phyloP scores from a whole-genome alignment of 2,113 vertebrate species.

The Channa argus region DNA sequence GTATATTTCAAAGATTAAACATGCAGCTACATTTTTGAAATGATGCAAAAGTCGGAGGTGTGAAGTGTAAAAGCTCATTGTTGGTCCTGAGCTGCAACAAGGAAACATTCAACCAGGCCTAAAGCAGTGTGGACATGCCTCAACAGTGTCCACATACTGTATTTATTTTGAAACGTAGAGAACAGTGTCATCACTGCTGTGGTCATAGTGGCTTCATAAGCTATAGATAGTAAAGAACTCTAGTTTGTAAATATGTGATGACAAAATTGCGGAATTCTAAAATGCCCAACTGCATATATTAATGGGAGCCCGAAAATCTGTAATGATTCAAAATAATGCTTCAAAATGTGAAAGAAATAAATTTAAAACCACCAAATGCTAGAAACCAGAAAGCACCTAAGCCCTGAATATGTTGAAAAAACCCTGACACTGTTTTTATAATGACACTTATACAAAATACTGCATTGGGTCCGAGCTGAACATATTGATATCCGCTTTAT shows the following conservation, averaged over 20 bases:
- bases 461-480: no score
- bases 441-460: no score
- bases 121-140: neutral
- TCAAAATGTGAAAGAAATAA: no score
- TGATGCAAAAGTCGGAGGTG: neutral
- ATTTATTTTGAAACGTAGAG: neutral
- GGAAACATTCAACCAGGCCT: neutral
- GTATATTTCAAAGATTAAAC: neutral
- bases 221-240: neutral
- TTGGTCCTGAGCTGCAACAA: neutral
- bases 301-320: no score
- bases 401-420: no score
- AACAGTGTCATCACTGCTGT: neutral
- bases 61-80: neutral
- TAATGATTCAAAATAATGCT: no score
- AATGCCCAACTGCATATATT: no score
- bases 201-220: neutral
- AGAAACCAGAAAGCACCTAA: no score
- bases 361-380: no score
- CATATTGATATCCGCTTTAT: no score
- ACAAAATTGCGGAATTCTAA: no score
- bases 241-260: neutral
- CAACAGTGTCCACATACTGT: neutral
- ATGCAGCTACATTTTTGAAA: neutral
- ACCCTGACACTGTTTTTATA: no score